Conservation (phyloP, 1,140 invertebrate species). For the Heterodera schachtii region DNA sequence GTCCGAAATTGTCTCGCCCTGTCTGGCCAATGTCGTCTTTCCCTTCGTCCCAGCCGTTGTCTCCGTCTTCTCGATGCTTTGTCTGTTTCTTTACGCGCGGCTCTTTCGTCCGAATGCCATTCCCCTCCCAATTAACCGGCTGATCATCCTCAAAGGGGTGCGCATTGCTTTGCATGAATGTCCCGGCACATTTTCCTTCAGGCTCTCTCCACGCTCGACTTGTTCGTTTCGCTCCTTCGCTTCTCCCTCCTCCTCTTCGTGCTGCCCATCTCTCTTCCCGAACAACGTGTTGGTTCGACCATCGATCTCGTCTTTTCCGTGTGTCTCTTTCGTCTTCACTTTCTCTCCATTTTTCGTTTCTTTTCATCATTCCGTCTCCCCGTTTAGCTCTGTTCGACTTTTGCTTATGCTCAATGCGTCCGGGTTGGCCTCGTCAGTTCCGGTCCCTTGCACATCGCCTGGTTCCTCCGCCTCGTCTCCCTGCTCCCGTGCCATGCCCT, state of each 20-base stretch:
- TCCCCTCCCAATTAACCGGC: background rate
- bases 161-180: background rate
- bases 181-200: background rate
- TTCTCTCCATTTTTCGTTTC: background rate
- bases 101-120: background rate
- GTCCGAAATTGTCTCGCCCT: slow-evolving; percentile 21
- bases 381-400: background rate
- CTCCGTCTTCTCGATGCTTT: slow-evolving; percentile 5
- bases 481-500: slow-evolving; percentile 20
- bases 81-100: background rate
- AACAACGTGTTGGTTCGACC: background rate
- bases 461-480: slow-evolving; percentile 25
- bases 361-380: background rate
- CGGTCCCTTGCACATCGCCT: slow-evolving; percentile 26
- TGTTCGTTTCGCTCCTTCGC: background rate
- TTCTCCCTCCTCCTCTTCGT: background rate
- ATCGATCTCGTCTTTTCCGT: background rate
- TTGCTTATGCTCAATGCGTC: slow-evolving; percentile 24
- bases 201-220: slow-evolving; percentile 3
- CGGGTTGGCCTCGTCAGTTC: slow-evolving; percentile 15
- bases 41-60: slow-evolving; percentile 2
- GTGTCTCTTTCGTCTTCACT: background rate
- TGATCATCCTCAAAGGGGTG: slow-evolving; percentile 16
- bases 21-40: slow-evolving; percentile 23
- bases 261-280: slow-evolving; percentile 4